Conservation (phyloP, 2,797 vertebrate genomes). For the Sebastes glaucus region DNA sequence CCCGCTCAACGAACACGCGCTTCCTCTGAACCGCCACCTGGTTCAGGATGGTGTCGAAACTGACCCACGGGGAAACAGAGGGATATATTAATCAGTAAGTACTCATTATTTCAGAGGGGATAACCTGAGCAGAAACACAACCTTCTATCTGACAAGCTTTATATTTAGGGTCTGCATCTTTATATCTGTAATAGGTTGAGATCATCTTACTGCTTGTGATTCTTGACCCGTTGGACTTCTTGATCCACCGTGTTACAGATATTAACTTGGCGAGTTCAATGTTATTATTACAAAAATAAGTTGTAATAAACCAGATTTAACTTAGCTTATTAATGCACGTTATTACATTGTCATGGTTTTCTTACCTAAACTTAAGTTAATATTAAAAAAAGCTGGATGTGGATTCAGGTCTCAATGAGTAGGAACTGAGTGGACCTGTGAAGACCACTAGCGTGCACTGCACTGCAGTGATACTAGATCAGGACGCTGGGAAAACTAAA, state of each 20-base stretch:
- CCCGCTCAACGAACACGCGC: constrained; percentile 92
- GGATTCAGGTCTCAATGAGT: neutral
- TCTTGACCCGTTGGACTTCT: neutral
- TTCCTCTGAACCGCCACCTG: constrained; percentile 97
- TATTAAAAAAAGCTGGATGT: neutral
- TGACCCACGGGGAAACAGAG: constrained; percentile 53
- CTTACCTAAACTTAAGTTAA: neutral
- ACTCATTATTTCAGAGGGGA: neutral
- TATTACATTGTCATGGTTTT: neutral
- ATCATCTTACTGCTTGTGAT: neutral
- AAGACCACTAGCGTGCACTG: neutral
- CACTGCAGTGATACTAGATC: neutral
- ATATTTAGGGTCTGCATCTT: neutral
- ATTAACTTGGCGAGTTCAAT: neutral
- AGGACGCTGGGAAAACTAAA: neutral
- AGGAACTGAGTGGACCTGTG: neutral
- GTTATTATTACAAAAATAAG: neutral
- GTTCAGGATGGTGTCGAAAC: constrained; percentile 95
- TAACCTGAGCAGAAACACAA: neutral
- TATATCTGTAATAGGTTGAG: neutral
- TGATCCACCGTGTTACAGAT: neutral
- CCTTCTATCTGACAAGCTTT: neutral
- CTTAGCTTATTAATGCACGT: neutral
- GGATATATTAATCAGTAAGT: neutral
- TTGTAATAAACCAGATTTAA: neutral